These are phyloP conservation scores for Drosophila pseudoobscura DNA, from an alignment of 1,140 invertebrate species.

Conservation along the genomic window DNA sequence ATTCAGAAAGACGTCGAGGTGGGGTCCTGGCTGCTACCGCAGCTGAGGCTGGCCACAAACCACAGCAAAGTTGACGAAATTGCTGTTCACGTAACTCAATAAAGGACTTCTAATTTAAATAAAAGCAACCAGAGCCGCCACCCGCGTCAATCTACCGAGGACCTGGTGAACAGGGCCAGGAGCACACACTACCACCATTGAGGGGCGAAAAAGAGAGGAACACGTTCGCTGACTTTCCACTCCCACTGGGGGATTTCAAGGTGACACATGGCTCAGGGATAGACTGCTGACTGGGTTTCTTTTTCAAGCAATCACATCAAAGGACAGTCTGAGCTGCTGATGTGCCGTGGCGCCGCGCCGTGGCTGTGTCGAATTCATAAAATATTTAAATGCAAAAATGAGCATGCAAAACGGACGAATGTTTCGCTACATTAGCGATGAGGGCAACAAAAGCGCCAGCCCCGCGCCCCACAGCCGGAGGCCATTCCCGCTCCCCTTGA, in stretches of 20 bases:
- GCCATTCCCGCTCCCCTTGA: neutral
- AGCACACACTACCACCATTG: too few relatives aligned
- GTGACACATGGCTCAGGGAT: constrained; percentile 48
- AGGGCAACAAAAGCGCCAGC: constrained; percentile 2
- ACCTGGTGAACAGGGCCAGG: neutral
- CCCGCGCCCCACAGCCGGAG: neutral
- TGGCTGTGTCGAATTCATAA: constrained; percentile 65
- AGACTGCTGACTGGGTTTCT: neutral
- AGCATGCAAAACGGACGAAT: constrained; percentile 43
- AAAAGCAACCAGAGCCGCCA: constrained; percentile 3
- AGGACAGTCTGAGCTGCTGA: constrained; percentile 10
- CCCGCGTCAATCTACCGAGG: too few relatives aligned
- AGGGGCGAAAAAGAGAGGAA: too few relatives aligned
- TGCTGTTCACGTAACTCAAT: constrained; percentile 49
- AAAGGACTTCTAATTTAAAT: constrained; percentile 46
- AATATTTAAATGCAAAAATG: constrained; percentile 74
- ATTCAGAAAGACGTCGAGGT: too few relatives aligned
- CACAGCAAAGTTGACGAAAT: constrained; percentile 18
- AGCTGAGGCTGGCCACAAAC: constrained; percentile 3
- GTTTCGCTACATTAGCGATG: constrained; percentile 47
- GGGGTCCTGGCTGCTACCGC: too few relatives aligned
- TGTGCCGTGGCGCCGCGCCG: neutral
- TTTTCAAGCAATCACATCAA: constrained; percentile 54
- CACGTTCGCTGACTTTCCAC: constrained; percentile 2
- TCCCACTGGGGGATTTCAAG: constrained; percentile 40